A percentile compares a stretch with the other conserved stretches of the same genome.
phyloP scores from a whole-genome alignment of 2,113 vertebrate species.

The Anguilla rostrata region DNA sequence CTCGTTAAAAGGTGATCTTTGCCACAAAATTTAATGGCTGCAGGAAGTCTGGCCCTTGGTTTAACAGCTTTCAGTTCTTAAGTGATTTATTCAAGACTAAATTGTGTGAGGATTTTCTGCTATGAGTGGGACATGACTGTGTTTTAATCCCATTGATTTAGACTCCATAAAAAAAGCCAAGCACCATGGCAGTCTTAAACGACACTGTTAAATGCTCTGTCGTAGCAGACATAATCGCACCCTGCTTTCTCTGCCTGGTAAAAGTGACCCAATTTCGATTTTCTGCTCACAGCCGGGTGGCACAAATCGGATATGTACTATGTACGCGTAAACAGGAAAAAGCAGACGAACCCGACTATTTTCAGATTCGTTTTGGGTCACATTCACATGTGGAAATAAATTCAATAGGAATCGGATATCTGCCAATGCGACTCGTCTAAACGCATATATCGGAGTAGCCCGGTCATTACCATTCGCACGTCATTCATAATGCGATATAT shows the following conservation, averaged over 20 bases:
- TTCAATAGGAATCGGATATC: too few species aligned
- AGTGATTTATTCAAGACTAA: neutral
- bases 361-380: too few species aligned
- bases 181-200: neutral
- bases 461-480: too few species aligned
- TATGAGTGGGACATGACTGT: neutral
- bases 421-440: too few species aligned
- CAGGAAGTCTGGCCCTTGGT: neutral
- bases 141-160: neutral
- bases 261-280: too few species aligned
- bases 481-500: too few species aligned
- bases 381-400: too few species aligned
- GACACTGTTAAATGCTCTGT: neutral
- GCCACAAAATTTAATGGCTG: neutral
- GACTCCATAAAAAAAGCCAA: neutral
- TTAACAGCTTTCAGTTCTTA: neutral
- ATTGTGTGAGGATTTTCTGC: neutral
- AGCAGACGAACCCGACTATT: too few species aligned
- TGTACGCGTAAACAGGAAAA: too few species aligned
- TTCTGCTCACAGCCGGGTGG: too few species aligned
- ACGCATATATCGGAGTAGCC: too few species aligned
- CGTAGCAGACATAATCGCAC: neutral
- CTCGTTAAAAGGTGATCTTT: neutral
- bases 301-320: too few species aligned
- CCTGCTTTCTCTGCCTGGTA: neutral